phyloP scores from a whole-genome alignment of 2,113 vertebrate species.

The Orientallactaga bullata region DNA sequence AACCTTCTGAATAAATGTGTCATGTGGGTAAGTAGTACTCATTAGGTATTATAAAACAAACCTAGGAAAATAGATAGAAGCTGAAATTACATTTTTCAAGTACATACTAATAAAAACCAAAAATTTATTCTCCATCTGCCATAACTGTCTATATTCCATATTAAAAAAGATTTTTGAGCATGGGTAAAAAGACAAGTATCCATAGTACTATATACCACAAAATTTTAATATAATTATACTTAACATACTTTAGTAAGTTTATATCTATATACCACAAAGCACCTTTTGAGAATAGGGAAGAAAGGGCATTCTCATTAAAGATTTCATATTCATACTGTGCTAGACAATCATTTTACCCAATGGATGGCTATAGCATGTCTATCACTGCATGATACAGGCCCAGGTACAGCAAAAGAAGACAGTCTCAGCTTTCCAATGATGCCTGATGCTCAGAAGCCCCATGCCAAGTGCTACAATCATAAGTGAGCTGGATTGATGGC shows the following conservation, averaged over 20 bases:
- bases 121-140: conserved; percentile 5
- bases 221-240: neutral
- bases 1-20: neutral
- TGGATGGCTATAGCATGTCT: neutral
- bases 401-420: neutral
- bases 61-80: neutral
- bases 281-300: neutral
- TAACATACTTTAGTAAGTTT: neutral
- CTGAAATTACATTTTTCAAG: conserved; percentile 36
- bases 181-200: neutral
- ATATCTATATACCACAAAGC: neutral
- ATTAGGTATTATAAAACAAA: neutral
- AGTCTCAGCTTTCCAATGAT: neutral
- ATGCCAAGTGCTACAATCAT: neutral
- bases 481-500: conserved; percentile 47
- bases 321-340: neutral
- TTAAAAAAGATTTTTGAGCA: neutral
- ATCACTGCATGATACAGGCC: neutral
- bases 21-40: neutral
- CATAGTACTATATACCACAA: neutral
- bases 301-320: neutral
- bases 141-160: neutral
- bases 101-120: neutral
- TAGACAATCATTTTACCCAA: neutral
- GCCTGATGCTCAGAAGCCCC: neutral